Evolutionary conservation across 2,113 vertebrate genomes (phyloP), one percentile per base, ranked within the genome.

Genomic region (Origma solitaria): DNA sequence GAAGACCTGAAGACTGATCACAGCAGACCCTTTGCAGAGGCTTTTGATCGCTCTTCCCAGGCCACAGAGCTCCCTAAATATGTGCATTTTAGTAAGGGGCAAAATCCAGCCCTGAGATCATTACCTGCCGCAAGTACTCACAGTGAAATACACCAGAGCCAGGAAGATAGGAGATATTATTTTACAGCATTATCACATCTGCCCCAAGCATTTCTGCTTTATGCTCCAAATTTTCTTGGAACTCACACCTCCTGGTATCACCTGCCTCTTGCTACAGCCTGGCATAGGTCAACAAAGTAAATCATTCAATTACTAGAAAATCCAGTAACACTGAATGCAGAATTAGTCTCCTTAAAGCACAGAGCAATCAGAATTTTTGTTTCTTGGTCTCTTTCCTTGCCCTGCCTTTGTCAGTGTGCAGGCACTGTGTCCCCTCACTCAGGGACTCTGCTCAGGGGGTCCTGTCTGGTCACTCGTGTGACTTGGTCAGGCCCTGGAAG

Each of bases 401-500:
- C 45, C 66, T 56, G 64, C n/a, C n/a, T 76, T 47, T 28, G 56
- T 76, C 72, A 82, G 54, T 0, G 0, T 0, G 3, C 33, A 57
- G 56, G 33, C 21, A n/a, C 47, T 0, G 4, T 4, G 2, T 21
- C n/a, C 42, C 50, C 51, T 58, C 58, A 9, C 1, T 0, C 35
- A 50, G 38, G 12, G 35, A 21, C 47, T 38, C 53, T 37, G 30
- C 31, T 35, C n/a, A n/a, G 15, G 33, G 11, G 8, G 28, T 94
- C 80, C 69, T 3, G 0, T 4, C 9, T 2, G 23, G 70, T 77
- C 71, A 57, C 53, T 45, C 3, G 0, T 56, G 70, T 98, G 95
- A 98, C 23, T 98, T 97, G 33, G 97, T 96, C 30, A 99, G 97
- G 76, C 98, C 98, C 44, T 98, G 98, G 87, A 99, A 99, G 95